Conservation (phyloP, 2,888 invertebrate species). For the Plagodis dolabraria region DNA sequence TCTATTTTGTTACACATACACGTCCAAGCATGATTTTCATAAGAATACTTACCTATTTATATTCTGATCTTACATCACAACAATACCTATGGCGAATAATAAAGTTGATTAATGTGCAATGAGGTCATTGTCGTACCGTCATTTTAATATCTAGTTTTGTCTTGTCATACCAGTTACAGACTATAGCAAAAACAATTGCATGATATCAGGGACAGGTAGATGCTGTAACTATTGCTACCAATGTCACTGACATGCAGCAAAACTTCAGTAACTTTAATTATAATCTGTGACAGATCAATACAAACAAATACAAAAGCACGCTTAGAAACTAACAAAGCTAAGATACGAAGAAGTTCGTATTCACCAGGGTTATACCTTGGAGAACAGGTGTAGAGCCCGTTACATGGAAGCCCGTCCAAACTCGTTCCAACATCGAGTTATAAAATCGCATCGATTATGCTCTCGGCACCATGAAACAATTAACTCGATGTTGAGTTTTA, state of each 20-base stretch:
- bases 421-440: conserved; percentile 54
- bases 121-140: conserved; percentile 5
- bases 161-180: conserved; percentile 12
- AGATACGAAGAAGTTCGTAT: conserved; percentile 19
- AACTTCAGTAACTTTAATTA: background rate
- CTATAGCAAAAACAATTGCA: conserved; percentile 12
- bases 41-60: background rate
- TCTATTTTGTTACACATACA: background rate
- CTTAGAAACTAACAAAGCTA: conserved; percentile 3
- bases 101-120: conserved; percentile 8
- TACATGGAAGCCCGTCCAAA: conserved; percentile 48
- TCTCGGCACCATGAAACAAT: conserved; percentile 15
- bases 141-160: background rate
- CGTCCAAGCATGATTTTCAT: no score
- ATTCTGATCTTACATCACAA: background rate
- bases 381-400: conserved; percentile 63
- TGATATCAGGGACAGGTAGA: conserved; percentile 38
- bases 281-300: background rate
- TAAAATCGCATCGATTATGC: conserved; percentile 48
- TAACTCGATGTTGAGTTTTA: conserved; percentile 26
- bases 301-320: conserved; percentile 12
- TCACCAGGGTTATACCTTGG: conserved; percentile 44
- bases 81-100: no score
- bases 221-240: conserved; percentile 46
- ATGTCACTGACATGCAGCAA: conserved; percentile 48